These are phyloP conservation scores for Ancistrus triradiatus DNA, from an alignment of 2,113 vertebrate species.

Conservation along the genomic window DNA sequence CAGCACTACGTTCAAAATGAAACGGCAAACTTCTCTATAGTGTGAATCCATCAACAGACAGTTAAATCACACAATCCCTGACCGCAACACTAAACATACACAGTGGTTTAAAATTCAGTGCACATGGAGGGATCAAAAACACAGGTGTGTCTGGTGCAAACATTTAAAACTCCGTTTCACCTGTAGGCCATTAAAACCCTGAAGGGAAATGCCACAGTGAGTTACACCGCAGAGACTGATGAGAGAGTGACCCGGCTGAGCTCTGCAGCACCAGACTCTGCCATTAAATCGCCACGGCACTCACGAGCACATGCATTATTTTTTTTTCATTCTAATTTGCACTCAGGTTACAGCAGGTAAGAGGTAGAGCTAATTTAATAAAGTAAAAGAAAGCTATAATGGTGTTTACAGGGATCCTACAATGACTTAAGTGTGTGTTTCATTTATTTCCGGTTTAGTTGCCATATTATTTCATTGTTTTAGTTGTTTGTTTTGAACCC, in stretches of 20 bases:
- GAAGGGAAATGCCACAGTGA: slow-evolving; percentile 46
- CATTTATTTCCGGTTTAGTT: no score
- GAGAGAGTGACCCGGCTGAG: slow-evolving; percentile 19
- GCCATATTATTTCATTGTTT: no score
- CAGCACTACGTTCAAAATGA: background rate
- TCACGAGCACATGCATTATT: background rate
- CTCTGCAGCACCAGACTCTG: slow-evolving; percentile 10
- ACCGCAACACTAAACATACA: slow-evolving; percentile 15
- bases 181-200: slow-evolving; percentile 51
- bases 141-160: slow-evolving; percentile 38
- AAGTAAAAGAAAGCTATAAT: no score
- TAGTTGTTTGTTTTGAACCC: no score
- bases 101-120: slow-evolving; percentile 20
- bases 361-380: slow-evolving; percentile 2
- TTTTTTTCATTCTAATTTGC: no score
- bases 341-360: slow-evolving; percentile 11
- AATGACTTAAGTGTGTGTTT: no score
- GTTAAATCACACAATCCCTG: background rate
- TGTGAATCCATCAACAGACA: background rate
- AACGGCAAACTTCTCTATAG: background rate
- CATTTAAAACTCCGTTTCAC: slow-evolving; percentile 42
- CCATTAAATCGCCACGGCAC: slow-evolving; percentile 28
- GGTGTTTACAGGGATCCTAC: no score
- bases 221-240: slow-evolving; percentile 40
- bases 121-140: slow-evolving; percentile 39